Base-by-base conservation (phyloP, 2,888 invertebrate genomes). In the Ophion obscuratus region DNA sequence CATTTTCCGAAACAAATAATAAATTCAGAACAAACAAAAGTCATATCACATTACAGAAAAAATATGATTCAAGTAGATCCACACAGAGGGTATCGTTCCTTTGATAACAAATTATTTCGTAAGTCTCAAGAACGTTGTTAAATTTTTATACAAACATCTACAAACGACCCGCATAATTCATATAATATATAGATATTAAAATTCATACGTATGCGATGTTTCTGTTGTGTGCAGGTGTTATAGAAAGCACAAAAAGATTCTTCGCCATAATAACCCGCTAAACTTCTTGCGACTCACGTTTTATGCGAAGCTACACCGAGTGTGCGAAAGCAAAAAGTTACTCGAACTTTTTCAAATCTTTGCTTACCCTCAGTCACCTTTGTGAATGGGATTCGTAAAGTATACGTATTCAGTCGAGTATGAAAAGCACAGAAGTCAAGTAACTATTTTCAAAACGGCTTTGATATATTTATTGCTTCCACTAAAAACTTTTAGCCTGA, bases 1-100 rank as follows among this genome's bases (percentile, higher is more conserved):
- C 64, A 64, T 24, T 64, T 64, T 64, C 27, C 11, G 64, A 64
- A 64, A 14, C 6, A 64, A 24, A 27, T 64, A 27, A 64, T 64
- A 64, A 27, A 64, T 64, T 14, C 11, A 64, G 27, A 10, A 6
- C 27, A 27, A 27, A 64, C 24, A 61, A 61, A 61, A 61, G 44
- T 27, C 53, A 53, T 53, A 53, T 53, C 53, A 14, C 53, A 53
- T 76, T 53, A 17, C 53, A 17, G 53, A 53, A 24, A 70, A 64
- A 40, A 40, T 40, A 9, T 40, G 40, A 40, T 40, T 40, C 5
- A 40, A 40, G 40, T 7, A 40, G 40, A 40, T 7, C 40, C 40
- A 7, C 40, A 53, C 14, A 17, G 5, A 53, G 53, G 53, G 53
- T 14, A 14, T 17, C 17, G 11, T 53, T 40, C 40, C 53, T 53